Conservation (phyloP, 2,113 vertebrate species). For the Tachysurus vachellii region DNA sequence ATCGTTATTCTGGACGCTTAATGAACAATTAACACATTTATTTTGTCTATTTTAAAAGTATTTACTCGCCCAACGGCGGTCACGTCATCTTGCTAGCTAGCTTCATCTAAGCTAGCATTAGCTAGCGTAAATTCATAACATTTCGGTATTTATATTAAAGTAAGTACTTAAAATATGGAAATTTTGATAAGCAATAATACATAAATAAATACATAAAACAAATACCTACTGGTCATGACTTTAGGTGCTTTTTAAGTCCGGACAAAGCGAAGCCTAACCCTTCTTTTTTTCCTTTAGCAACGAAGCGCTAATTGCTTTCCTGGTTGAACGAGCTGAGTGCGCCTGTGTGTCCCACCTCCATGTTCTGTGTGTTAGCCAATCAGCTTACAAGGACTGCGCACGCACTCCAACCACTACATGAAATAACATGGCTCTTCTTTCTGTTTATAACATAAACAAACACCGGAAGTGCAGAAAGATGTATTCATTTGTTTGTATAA, state of each 20-base stretch:
- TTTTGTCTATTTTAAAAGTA: no score
- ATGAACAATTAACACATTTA: neutral
- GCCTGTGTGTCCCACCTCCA: neutral
- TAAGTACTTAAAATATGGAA: neutral
- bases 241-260: neutral
- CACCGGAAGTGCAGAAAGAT: neutral
- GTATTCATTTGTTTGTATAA: neutral
- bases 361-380: neutral
- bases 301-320: neutral
- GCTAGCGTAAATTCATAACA: neutral
- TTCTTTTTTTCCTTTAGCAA: neutral
- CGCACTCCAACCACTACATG: neutral
- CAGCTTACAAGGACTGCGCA: neutral
- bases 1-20: neutral
- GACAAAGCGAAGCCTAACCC: neutral
- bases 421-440: neutral
- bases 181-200: neutral
- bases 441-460: neutral
- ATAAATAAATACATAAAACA: no score
- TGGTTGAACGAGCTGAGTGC: no score
- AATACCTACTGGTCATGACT: constrained; percentile 24
- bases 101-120: neutral
- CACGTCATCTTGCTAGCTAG: neutral
- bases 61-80: neutral
- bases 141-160: no score